Percentiles rank a stretch among this genome's conserved stretches.
These are phyloP conservation scores for Acholoe squamosa DNA, from an alignment of 2,888 invertebrate genomes.

Conservation along the genomic window DNA sequence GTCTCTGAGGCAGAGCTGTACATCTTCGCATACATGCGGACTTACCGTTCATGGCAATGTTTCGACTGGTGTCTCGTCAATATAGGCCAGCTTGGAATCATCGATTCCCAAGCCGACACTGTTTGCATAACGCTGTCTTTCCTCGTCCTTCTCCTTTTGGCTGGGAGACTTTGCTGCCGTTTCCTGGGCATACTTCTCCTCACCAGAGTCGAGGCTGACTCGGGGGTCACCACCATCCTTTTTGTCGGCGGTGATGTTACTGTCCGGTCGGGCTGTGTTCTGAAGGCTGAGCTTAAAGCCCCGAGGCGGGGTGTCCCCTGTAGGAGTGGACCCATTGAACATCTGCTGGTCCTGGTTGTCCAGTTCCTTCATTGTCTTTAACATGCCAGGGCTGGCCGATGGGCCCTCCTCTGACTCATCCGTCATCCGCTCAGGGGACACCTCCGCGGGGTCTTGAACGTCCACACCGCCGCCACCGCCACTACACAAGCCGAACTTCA, in stretches of 20 bases:
- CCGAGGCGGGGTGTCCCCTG: neutral
- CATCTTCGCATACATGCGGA: neutral
- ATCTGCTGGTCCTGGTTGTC: constrained; percentile 69
- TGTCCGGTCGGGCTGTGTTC: constrained; percentile 53
- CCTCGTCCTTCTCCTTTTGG: constrained; percentile 37
- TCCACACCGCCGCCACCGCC: neutral
- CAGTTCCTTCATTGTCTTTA: constrained; percentile 69
- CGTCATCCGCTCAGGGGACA: constrained; percentile 69
- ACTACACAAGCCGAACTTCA: neutral
- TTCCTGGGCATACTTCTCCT: constrained; percentile 39
- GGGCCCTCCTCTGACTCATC: constrained; percentile 74
- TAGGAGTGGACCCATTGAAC: constrained; percentile 44
- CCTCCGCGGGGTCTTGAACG: constrained; percentile 61
- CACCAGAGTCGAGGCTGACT: neutral
- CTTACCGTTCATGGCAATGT: constrained; percentile 57
- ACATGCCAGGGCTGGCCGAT: constrained; percentile 73
- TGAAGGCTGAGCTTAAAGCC: constrained; percentile 52
- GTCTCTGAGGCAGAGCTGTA: neutral
- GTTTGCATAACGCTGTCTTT: constrained; percentile 30
- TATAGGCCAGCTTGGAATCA: constrained; percentile 58
- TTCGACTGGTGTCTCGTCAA: constrained; percentile 62
- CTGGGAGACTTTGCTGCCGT: constrained; percentile 22
- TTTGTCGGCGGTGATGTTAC: constrained; percentile 33
- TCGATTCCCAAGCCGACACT: constrained; percentile 57
- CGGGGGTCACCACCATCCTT: neutral